A percentile compares a stretch with the other conserved stretches of the same genome.
phyloP scores from a whole-genome alignment of 1,140 invertebrate species.

The Drosophila teissieri region DNA sequence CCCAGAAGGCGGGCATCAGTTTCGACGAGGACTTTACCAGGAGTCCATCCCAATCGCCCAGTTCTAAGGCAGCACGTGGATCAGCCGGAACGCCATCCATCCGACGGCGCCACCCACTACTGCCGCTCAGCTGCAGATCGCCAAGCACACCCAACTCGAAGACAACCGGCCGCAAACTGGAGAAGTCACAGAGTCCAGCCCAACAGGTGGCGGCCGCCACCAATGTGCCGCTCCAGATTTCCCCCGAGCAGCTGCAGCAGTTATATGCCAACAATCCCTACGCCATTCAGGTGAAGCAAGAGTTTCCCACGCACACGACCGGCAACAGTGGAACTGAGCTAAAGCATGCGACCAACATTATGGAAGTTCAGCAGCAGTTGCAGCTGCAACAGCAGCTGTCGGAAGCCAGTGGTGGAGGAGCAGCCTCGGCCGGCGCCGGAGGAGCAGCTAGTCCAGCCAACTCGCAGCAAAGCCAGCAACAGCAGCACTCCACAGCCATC shows the following conservation, averaged over 20 bases:
- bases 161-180: slow-evolving; percentile 58
- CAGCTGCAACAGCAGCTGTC: slow-evolving; percentile 84
- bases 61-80: not conserved
- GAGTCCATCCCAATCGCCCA: slow-evolving; percentile 24
- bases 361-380: slow-evolving; percentile 85
- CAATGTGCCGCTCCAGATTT: slow-evolving; percentile 80
- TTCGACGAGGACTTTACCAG: slow-evolving; percentile 69
- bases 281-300: slow-evolving; percentile 86
- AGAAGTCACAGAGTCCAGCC: slow-evolving; percentile 84
- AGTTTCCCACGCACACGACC: slow-evolving; percentile 76
- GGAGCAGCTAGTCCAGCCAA: slow-evolving; percentile 63
- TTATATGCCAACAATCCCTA: slow-evolving; percentile 77
- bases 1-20: slow-evolving; percentile 88
- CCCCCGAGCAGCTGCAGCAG: slow-evolving; percentile 83
- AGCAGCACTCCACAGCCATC: slow-evolving; percentile 82
- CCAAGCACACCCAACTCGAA: slow-evolving; percentile 20
- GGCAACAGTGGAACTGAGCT: slow-evolving; percentile 55
- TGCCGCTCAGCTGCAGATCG: slow-evolving; percentile 3
- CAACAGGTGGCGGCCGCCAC: slow-evolving; percentile 80
- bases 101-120: slow-evolving; percentile 23
- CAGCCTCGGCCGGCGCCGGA: slow-evolving; percentile 56
- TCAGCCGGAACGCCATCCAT: slow-evolving; percentile 22
- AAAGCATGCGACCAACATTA: slow-evolving; percentile 82
- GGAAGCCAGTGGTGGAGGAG: slow-evolving; percentile 80
- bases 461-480: slow-evolving; percentile 41